Base-by-base conservation (phyloP, 2,888 invertebrate species). In the Bugulina stolonifera region DNA sequence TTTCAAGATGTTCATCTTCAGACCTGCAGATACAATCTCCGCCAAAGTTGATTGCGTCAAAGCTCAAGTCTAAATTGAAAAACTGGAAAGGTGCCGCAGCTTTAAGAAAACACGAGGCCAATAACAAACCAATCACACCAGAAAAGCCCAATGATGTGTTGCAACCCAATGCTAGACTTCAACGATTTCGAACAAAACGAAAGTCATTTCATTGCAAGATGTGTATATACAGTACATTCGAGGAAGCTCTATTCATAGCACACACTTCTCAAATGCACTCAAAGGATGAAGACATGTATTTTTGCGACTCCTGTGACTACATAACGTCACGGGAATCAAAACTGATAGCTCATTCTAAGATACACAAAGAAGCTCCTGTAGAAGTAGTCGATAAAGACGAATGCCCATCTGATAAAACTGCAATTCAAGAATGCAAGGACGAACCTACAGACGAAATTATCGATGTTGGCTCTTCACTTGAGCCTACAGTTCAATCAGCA, bases 251-350 rank as follows among this genome's bases (percentile, higher is more conserved):
- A 18, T 43, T 43, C 18, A 18, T 18, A 10, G 43, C 43, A 43
- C 64, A 64, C n/a, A 29, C 32, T 29, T 10, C 25, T 32, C 29
- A 32, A n/a, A 25, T 14, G 64, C 64, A 64, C 64, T 29, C 64
- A 5, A 27, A 64, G n/a, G 64, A 64, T 25, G 64, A 64, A 34
- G 32, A 34, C 25, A 64, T 64, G 64, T 64, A 64, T 34, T 18
- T 64, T 32, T 64, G 64, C 34, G 32, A 64, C 14, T 14, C 22
- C 10, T 64, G 64, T 32, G 64, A 64, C 32, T 64, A 64, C 64
- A 32, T 64, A 25, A 64, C 64, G 27, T 64, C 27, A 2, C 29
- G 64, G 18, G 25, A 64, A 3, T 64, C 64, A 27, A 64, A 64
- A 32, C 34, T 64, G 27, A 64, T 34, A 10, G 22, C 27, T 64